Percentiles rank a stretch among this genome's conserved stretches.
Evolutionary conservation across 2,113 vertebrate species (phyloP).

Genomic region (Varanus komodoensis): DNA sequence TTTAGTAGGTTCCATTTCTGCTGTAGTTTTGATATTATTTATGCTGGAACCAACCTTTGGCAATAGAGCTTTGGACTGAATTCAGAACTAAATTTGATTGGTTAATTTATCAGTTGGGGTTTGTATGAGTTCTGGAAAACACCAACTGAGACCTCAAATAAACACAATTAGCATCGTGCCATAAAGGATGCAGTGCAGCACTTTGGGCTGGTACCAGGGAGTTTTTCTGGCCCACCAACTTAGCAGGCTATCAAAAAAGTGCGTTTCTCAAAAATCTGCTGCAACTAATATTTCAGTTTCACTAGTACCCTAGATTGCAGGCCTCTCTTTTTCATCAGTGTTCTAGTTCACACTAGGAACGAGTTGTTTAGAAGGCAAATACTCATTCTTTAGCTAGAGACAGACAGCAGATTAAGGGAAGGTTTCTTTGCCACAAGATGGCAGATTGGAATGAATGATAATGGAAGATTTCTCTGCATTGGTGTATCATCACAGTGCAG

Average conservation of each 20-base stretch:
- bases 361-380: slow-evolving; percentile 64
- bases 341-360: slow-evolving; percentile 57
- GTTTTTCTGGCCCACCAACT: slow-evolving; percentile 56
- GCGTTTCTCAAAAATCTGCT: slow-evolving; percentile 51
- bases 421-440: background rate
- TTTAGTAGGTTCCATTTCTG: slow-evolving; percentile 38
- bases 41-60: slow-evolving; percentile 37
- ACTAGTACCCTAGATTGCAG: slow-evolving; percentile 14
- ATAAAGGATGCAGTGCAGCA: slow-evolving; percentile 60
- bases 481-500: no score
- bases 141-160: background rate
- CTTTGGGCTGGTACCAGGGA: slow-evolving; percentile 56
- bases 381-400: slow-evolving; percentile 47
- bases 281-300: slow-evolving; percentile 68
- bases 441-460: background rate
- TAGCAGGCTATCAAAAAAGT: slow-evolving; percentile 56
- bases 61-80: slow-evolving; percentile 25
- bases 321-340: slow-evolving; percentile 55
- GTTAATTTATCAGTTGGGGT: slow-evolving; percentile 52
- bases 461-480: background rate
- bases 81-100: slow-evolving; percentile 61
- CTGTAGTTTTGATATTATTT: slow-evolving; percentile 24
- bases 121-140: slow-evolving; percentile 38
- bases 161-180: slow-evolving; percentile 35
- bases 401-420: background rate